These are phyloP conservation scores for Drosophila mettleri DNA, from an alignment of 2,888 invertebrate genomes.

Conservation along the genomic window DNA sequence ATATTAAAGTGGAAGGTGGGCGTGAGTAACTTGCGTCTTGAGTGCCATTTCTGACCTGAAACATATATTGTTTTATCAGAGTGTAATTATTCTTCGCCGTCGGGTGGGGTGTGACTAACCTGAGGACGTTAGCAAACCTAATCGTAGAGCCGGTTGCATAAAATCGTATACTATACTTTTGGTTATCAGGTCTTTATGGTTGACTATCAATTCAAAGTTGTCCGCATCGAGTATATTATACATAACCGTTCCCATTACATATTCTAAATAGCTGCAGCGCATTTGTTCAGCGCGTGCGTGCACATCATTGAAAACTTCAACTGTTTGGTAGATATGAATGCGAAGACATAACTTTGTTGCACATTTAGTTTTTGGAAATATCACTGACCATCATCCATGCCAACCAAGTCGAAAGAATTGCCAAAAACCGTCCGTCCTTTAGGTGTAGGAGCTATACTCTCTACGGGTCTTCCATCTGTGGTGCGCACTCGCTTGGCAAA, in stretches of 20 bases:
- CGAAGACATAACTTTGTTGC: accelerated
- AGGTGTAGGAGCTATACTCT: slow-evolving; percentile 57
- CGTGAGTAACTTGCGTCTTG: slow-evolving; percentile 77
- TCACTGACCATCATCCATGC: slow-evolving; percentile 46
- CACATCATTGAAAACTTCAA: slow-evolving; percentile 53
- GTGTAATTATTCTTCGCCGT: too few species aligned
- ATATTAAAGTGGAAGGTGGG: slow-evolving; percentile 82
- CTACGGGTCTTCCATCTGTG: slow-evolving; percentile 66
- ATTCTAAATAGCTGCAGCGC: slow-evolving; percentile 64
- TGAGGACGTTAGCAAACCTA: slow-evolving; percentile 73
- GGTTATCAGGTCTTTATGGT: slow-evolving; percentile 68
- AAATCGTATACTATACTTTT: slow-evolving; percentile 73
- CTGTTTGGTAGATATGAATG: slow-evolving; percentile 39
- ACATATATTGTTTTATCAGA: not conserved
- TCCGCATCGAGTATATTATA: slow-evolving; percentile 77
- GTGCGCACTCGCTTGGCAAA: slow-evolving; percentile 68
- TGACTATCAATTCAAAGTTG: slow-evolving; percentile 71
- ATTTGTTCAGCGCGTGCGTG: slow-evolving; percentile 32
- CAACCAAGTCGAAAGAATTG: slow-evolving; percentile 74
- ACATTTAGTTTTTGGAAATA: not conserved
- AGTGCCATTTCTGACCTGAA: slow-evolving; percentile 79
- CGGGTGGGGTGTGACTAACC: slow-evolving; percentile 34
- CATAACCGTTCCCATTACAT: slow-evolving; percentile 52
- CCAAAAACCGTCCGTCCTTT: slow-evolving; percentile 74
- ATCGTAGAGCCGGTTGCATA: slow-evolving; percentile 71